Evolutionary conservation across 2,888 invertebrate genomes (phyloP), one percentile per base, ranked within the genome.

Genomic region (Heliconius sara): DNA sequence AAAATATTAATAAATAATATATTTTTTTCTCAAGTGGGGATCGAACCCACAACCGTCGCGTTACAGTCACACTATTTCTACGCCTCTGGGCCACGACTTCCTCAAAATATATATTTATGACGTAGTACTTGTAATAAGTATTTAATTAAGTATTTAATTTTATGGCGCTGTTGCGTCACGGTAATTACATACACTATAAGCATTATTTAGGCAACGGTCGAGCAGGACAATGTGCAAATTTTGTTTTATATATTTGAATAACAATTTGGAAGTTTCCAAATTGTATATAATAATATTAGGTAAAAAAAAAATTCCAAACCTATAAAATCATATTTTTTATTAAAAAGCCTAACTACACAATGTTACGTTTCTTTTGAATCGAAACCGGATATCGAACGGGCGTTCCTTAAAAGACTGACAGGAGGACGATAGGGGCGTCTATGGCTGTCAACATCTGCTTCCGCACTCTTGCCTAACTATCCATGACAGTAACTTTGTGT

Each of bases 381-480:
- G 71, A 78, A 74, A 83, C 70, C 81, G 83, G 83, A 88, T 87
- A 90, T 87, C 88, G 89, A 89, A 90, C 85, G 86, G 86, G 82
- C 85, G 87, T 82, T 81, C 82, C 81, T 85, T 85, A 84, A 84
- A 83, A 84, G 83, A 82, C 79, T 86, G 90, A 89, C 89, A 87
- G 85, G 84, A 84, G 84, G 83, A 80, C 83, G 83, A 84, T 84
- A 85, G 83, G 82, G 84, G 83, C 83, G 83, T 83, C 82, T 80
- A 75, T 84, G 84, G 83, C 87, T 90, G 91, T 91, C 92, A 90
- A 91, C 92, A 90, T 91, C 89, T 91, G 91, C 88, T 91, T 91
- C 91, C 91, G 88, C 83, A 88, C 87, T 90, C 89, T 89, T 90
- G 88, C 86, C 86, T 88, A 88, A 89, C 90, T 89, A 90, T 90